Percentiles rank a stretch among this genome's conserved stretches.
phyloP scores from a whole-genome alignment of 1,140 invertebrate genomes.

The Plutomurus gul region DNA sequence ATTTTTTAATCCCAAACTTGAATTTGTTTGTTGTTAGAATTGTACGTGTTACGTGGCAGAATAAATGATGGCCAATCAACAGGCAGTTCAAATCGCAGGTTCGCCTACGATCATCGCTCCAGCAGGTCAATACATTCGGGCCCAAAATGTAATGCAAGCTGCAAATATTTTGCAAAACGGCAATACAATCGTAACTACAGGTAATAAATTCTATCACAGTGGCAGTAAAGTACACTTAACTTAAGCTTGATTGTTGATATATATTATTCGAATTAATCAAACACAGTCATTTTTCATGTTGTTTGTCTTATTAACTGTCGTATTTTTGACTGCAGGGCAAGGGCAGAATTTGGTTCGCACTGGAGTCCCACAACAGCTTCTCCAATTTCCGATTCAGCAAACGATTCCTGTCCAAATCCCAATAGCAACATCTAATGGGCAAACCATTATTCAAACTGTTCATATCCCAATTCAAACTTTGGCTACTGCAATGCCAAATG shows the following conservation, averaged over 20 bases:
- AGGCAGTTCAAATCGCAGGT: slow-evolving; percentile 50
- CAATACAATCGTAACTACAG: slow-evolving; percentile 43
- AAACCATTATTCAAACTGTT: slow-evolving; percentile 90
- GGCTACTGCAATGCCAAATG: slow-evolving; percentile 62
- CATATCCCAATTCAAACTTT: slow-evolving; percentile 84
- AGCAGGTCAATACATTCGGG: slow-evolving; percentile 48
- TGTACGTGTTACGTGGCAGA: too few relatives aligned
- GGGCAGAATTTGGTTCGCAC: slow-evolving; percentile 74
- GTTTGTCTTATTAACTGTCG: not conserved
- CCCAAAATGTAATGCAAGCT: slow-evolving; percentile 51
- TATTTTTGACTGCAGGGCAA: slow-evolving; percentile 54
- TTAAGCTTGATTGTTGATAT: not conserved
- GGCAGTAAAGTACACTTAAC: too few relatives aligned
- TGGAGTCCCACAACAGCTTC: slow-evolving; percentile 63
- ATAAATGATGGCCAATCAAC: slow-evolving; percentile 36
- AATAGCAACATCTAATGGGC: slow-evolving; percentile 83
- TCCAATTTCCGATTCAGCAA: slow-evolving; percentile 81
- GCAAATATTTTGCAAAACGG: slow-evolving; percentile 51
- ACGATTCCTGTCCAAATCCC: slow-evolving; percentile 91
- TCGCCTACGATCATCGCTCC: slow-evolving; percentile 48
- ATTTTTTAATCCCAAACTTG: too few relatives aligned
- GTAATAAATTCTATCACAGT: not conserved
- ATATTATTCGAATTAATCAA: not conserved
- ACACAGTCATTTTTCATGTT: not conserved
- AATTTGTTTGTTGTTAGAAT: too few relatives aligned